Evolutionary conservation across 2,113 vertebrate species (phyloP).

Genomic region (Pavo muticus): DNA sequence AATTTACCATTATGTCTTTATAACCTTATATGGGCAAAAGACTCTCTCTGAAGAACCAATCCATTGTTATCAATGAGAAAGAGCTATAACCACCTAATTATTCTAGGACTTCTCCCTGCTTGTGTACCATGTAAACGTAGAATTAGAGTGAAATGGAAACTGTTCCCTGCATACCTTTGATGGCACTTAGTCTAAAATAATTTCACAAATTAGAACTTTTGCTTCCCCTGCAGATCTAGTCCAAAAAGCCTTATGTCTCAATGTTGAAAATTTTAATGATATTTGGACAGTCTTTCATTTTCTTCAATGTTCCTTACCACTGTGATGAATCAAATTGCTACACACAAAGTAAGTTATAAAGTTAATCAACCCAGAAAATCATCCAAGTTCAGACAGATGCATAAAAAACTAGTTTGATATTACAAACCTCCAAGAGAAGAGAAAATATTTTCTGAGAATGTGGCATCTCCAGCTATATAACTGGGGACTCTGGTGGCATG

Average conservation of each 20-base stretch:
- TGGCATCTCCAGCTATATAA: neutral
- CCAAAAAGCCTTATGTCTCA: neutral
- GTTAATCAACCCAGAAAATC: neutral
- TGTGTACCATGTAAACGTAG: neutral
- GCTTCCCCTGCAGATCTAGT: neutral
- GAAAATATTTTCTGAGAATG: neutral
- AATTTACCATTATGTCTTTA: neutral
- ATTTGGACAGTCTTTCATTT: neutral
- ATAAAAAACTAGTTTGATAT: neutral
- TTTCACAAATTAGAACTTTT: neutral
- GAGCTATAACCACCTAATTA: neutral
- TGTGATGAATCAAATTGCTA: neutral
- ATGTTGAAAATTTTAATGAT: neutral
- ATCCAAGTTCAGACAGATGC: neutral
- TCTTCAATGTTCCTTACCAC: neutral
- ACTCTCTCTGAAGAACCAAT: neutral
- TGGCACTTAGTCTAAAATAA: neutral
- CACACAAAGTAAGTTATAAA: neutral
- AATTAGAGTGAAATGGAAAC: neutral
- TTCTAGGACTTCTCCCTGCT: neutral
- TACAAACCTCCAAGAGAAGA: neutral
- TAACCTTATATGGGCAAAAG: neutral
- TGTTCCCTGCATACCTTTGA: neutral
- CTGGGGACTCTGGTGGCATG: neutral
- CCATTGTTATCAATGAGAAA: neutral